These are phyloP conservation scores for Acipenser transmontanus DNA, from an alignment of 2,797 vertebrate genomes.

Conservation along the genomic window DNA sequence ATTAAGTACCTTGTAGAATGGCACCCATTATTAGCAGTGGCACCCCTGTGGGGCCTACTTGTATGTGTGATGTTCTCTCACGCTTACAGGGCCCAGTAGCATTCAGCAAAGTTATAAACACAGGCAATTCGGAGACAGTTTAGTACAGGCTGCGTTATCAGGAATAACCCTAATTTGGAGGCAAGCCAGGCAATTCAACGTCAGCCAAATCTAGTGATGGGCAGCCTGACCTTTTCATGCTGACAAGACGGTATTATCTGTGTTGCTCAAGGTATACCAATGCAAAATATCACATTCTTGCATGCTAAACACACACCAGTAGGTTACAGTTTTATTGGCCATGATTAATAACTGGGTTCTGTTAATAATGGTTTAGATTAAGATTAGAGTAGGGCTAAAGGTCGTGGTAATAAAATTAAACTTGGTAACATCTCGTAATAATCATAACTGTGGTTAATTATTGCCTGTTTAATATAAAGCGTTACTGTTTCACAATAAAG, in stretches of 20 bases:
- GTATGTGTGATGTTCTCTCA: neutral
- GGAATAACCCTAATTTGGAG: constrained; percentile 9
- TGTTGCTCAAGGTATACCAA: neutral
- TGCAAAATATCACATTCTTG: too few relatives aligned
- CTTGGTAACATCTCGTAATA: too few relatives aligned
- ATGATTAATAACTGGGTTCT: too few relatives aligned
- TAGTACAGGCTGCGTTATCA: constrained; percentile 1
- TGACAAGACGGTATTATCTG: constrained; percentile 3
- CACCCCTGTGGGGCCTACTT: neutral
- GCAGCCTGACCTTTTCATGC: constrained; percentile 7
- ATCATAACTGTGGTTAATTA: too few relatives aligned
- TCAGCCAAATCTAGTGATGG: constrained; percentile 5
- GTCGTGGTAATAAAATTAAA: too few relatives aligned
- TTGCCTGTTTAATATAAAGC: too few relatives aligned
- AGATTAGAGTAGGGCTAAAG: too few relatives aligned
- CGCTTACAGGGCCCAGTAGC: neutral
- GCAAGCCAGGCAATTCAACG: neutral
- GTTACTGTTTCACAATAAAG: too few relatives aligned
- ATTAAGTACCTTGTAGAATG: too few relatives aligned
- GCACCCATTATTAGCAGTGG: too few relatives aligned
- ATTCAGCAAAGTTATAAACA: constrained; percentile 3
- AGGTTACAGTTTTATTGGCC: too few relatives aligned
- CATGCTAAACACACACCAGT: constrained; percentile 1
- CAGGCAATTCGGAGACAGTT: neutral
- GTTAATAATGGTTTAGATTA: too few relatives aligned